phyloP scores from a whole-genome alignment of 2,888 invertebrate species.

The Seira ritae region DNA sequence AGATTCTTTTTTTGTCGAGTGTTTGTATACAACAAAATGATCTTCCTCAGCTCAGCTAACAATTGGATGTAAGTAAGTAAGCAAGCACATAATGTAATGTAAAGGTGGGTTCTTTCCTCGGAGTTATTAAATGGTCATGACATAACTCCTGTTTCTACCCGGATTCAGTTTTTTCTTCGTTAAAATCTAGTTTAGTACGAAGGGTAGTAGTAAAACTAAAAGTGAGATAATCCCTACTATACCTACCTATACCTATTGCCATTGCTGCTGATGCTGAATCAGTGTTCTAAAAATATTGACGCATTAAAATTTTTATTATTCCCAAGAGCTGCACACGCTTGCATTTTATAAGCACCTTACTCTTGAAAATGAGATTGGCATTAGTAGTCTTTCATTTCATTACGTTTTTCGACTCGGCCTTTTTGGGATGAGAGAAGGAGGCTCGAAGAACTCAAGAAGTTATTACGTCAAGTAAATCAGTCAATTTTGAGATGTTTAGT shows the following conservation, averaged over 20 bases:
- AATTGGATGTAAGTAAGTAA: neutral
- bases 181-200: too few relatives aligned
- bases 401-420: too few relatives aligned
- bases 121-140: too few relatives aligned
- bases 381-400: too few relatives aligned
- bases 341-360: neutral
- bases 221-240: too few relatives aligned
- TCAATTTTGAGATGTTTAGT: conserved; percentile 57
- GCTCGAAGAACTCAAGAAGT: neutral
- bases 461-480: conserved; percentile 41
- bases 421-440: neutral
- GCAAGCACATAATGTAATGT: too few relatives aligned
- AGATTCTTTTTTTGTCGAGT: conserved; percentile 8
- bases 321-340: neutral
- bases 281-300: neutral
- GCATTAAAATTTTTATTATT: neutral
- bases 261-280: neutral
- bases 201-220: too few relatives aligned
- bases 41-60: neutral
- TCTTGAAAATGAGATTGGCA: neutral
- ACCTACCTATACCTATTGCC: too few relatives aligned
- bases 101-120: too few relatives aligned
- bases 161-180: too few relatives aligned
- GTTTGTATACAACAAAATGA: neutral
- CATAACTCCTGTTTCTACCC: too few relatives aligned